phyloP scores from a whole-genome alignment of 2,888 invertebrate genomes.

The Taphrorychus bicolor region DNA sequence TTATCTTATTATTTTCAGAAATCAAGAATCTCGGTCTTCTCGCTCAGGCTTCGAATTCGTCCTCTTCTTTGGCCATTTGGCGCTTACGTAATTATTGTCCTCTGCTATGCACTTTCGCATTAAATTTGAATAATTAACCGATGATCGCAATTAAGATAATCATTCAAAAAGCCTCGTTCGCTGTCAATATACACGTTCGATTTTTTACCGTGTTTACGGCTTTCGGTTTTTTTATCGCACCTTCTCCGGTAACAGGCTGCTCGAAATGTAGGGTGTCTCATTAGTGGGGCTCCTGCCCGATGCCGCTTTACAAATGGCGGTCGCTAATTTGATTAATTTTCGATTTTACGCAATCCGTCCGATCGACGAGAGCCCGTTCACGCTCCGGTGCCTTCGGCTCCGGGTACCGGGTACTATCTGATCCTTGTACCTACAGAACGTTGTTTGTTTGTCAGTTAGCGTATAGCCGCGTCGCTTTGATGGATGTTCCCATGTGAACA shows the following conservation, averaged over 20 bases:
- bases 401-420: neutral
- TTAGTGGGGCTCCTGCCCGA: conserved; percentile 6
- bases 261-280: conserved; percentile 3
- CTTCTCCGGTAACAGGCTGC: too few relatives aligned
- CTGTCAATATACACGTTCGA: conserved; percentile 1
- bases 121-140: conserved; percentile 10
- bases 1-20: too few relatives aligned
- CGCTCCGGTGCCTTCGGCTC: conserved; percentile 10
- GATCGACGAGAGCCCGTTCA: conserved; percentile 13
- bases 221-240: neutral
- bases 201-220: neutral
- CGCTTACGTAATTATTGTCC: neutral
- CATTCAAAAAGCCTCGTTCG: neutral
- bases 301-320: conserved; percentile 13
- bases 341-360: conserved; percentile 24
- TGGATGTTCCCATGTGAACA: conserved; percentile 16
- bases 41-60: too few relatives aligned
- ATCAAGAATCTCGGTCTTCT: too few relatives aligned
- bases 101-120: conserved; percentile 7
- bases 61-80: conserved; percentile 4
- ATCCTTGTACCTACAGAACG: neutral
- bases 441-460: conserved; percentile 13
- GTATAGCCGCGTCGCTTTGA: conserved; percentile 5
- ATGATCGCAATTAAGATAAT: conserved; percentile 5
- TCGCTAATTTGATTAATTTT: conserved; percentile 25